These are phyloP conservation scores for Andrena camellia DNA, from an alignment of 2,888 invertebrate genomes.

Conservation along the genomic window DNA sequence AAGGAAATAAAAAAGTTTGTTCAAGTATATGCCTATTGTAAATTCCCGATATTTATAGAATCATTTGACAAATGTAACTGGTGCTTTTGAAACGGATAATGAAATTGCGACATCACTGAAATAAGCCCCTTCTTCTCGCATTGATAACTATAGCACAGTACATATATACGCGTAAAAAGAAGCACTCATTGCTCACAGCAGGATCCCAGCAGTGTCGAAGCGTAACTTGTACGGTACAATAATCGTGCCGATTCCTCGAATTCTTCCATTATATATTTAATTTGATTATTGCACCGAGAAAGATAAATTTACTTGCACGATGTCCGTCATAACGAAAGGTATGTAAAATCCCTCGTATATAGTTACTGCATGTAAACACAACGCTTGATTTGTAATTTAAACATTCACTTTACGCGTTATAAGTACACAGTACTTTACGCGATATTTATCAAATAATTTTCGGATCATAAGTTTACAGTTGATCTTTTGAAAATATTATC, in stretches of 20 bases:
- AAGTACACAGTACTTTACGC: not conserved
- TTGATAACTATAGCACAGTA: not conserved
- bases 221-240: not conserved
- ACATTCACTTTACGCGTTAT: not conserved
- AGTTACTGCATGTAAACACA: not conserved
- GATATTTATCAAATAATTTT: not conserved
- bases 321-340: slow-evolving; percentile 69
- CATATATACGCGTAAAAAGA: not conserved
- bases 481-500: no score
- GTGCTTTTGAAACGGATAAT: not conserved
- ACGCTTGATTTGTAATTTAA: not conserved
- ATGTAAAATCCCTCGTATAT: slow-evolving; percentile 21
- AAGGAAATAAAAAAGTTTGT: slow-evolving; percentile 16
- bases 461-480: no score
- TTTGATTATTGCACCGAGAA: not conserved
- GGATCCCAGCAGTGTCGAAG: not conserved
- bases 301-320: slow-evolving; percentile 24
- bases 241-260: no score
- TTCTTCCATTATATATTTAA: not conserved
- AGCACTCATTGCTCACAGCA: not conserved
- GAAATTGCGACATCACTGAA: not conserved
- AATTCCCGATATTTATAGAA: not conserved
- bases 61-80: not conserved
- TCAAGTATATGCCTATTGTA: not conserved
- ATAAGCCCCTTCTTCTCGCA: not conserved